Evolutionary conservation across 2,888 invertebrate species (phyloP), one percentile per base, ranked within the genome.

Genomic region (Leptinotarsa peninsularis): DNA sequence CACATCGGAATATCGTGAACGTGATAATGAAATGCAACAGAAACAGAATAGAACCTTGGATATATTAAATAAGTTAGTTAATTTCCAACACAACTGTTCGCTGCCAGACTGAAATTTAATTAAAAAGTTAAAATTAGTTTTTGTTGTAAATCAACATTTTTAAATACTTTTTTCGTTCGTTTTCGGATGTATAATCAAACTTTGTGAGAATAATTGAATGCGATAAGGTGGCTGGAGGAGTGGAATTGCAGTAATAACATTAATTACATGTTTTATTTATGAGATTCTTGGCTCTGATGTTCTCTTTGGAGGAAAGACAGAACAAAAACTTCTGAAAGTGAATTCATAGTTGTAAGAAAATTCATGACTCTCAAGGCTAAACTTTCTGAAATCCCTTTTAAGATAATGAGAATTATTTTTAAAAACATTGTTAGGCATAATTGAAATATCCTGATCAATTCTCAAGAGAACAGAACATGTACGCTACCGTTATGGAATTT

Each of bases 51-150:
- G 77, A 78, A 75, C 75, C 68, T 69, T 74, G 72, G 80, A 81
- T 83, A 84, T 85, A 84, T 84, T 84, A 83, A 83, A 84, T 83
- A 86, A 87, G 85, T 86, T 85, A 82, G 85, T 85, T 86, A 86
- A 86, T 86, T 86, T 85, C 86, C 84, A 84, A 83, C 85, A 84
- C 85, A 85, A 85, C 84, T 86, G 85, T 82, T 84, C 83, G 82
- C 83, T 76, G 80, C 79, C 83, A 80, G 81, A 82, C 84, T 79
- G 83, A 85, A 87, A 88, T 88, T 88, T 88, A 88, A 88, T 88
- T 88, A 88, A 88, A 88, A 88, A 88, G 88, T 88, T 88, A 81
- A 86, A 88, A 88, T 88, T 87, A 88, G 87, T 88, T 88, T 88
- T 88, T 88, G 87, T 87, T 87, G 87, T 88, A 88, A 88, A 87